phyloP scores from a whole-genome alignment of 2,113 vertebrate species.

The Genyomyrus donnyi region DNA sequence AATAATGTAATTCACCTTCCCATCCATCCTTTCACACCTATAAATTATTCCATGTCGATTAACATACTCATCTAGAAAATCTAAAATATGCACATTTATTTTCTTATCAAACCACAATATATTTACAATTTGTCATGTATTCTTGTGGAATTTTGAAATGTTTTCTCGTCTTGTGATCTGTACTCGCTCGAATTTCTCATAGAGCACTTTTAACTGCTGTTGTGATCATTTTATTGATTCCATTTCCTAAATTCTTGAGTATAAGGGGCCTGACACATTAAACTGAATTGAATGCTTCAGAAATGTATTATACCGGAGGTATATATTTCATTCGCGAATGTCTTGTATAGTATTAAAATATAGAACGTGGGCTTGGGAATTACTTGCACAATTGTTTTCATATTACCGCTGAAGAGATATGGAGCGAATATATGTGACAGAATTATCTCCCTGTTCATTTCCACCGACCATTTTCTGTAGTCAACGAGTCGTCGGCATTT shows the following conservation, averaged over 20 bases:
- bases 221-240: neutral
- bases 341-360: neutral
- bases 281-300: neutral
- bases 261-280: neutral
- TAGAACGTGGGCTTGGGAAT: neutral
- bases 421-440: neutral
- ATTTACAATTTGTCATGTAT: neutral
- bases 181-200: neutral
- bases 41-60: neutral
- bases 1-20: neutral
- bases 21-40: neutral
- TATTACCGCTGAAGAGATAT: neutral
- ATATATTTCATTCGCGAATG: neutral
- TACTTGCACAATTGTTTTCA: neutral
- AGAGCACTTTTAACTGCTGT: neutral
- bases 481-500: neutral
- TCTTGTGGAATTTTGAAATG: neutral
- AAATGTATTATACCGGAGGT: neutral
- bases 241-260: neutral
- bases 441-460: neutral
- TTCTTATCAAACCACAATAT: neutral
- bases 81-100: neutral
- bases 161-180: neutral
- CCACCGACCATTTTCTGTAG: slow-evolving; percentile 3
- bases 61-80: neutral